A percentile compares a stretch with the other conserved stretches of the same genome.
Evolutionary conservation across 2,888 invertebrate genomes (phyloP).

Genomic region (Aelia acuminata): DNA sequence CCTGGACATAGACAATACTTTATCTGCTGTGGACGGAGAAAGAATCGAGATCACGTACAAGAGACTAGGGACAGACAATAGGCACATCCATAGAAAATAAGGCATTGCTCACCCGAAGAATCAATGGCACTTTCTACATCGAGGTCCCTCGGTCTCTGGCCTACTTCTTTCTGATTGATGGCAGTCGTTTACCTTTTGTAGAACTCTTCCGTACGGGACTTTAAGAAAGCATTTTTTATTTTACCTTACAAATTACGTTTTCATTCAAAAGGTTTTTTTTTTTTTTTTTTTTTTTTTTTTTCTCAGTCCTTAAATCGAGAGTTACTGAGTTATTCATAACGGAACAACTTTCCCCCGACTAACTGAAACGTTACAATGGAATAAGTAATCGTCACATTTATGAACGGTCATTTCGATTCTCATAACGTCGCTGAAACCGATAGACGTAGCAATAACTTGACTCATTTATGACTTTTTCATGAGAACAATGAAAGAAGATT

Average conservation of each 20-base stretch:
- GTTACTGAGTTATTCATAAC: neutral
- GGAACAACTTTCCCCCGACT: neutral
- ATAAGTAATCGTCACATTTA: neutral
- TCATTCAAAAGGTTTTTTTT: neutral
- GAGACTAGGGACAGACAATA: neutral
- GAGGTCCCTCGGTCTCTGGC: neutral
- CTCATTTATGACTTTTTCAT: too few species aligned
- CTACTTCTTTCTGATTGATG: constrained; percentile 41
- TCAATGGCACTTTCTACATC: constrained; percentile 39
- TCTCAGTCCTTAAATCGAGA: neutral
- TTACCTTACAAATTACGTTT: constrained; percentile 6
- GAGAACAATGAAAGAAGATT: too few species aligned
- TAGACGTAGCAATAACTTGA: neutral
- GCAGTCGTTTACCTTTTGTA: constrained; percentile 7
- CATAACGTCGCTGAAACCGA: neutral
- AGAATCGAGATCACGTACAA: neutral
- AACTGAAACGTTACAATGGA: neutral
- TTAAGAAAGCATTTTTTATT: neutral
- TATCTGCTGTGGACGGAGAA: neutral
- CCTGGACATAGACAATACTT: neutral
- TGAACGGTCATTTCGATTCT: neutral
- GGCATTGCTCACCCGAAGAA: neutral
- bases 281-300: too few species aligned
- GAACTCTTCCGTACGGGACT: neutral
- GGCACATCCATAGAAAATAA: constrained; percentile 26